A percentile compares a stretch with the other conserved stretches of the same genome.
Evolutionary conservation across 2,797 vertebrate genomes (phyloP).

Genomic region (Xenops minutus): DNA sequence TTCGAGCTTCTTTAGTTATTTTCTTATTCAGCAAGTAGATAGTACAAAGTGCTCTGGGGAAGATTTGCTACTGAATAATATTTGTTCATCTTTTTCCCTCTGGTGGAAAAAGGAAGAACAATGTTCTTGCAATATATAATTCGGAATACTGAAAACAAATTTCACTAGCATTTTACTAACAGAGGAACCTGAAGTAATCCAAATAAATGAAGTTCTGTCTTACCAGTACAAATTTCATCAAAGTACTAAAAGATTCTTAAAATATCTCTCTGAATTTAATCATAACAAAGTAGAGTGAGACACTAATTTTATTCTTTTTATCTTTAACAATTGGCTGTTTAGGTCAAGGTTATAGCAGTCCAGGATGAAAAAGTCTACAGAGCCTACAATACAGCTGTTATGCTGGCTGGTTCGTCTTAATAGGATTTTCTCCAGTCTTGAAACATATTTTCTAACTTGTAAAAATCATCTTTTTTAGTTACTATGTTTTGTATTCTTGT

Average conservation of each 20-base stretch:
- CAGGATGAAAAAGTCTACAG: neutral
- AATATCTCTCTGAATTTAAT: neutral
- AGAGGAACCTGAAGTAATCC: neutral
- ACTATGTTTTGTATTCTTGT: neutral
- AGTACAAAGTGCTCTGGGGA: neutral
- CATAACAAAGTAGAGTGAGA: neutral
- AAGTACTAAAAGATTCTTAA: neutral
- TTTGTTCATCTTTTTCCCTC: neutral
- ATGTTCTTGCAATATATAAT: neutral
- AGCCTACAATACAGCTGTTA: neutral
- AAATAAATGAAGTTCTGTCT: neutral
- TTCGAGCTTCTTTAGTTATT: constrained; percentile 11
- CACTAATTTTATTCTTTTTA: neutral
- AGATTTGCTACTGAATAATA: neutral
- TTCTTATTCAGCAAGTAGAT: neutral
- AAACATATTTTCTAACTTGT: neutral
- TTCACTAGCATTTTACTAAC: neutral
- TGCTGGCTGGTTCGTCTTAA: neutral
- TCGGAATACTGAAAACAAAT: neutral
- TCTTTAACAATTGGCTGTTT: neutral
- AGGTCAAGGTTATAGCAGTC: neutral
- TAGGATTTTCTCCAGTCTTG: neutral
- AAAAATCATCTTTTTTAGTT: neutral
- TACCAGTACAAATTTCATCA: neutral
- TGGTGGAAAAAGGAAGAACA: neutral